These are phyloP conservation scores for Oryzias curvinotus DNA, from an alignment of 2,113 vertebrate genomes.

Conservation along the genomic window DNA sequence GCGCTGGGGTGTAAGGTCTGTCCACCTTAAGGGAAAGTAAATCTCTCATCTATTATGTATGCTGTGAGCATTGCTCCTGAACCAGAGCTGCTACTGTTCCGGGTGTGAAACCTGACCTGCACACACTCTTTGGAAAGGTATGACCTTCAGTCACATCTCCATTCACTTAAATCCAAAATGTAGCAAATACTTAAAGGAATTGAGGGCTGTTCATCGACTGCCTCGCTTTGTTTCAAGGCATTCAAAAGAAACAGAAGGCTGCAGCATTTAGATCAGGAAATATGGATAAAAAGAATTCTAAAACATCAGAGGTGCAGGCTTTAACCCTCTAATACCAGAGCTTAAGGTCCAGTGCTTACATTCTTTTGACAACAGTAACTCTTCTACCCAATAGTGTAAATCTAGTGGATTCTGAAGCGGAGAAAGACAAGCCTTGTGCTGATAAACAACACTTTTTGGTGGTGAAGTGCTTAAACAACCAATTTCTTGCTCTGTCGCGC, in stretches of 20 bases:
- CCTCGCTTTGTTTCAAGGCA: neutral
- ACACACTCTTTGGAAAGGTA: constrained; percentile 16
- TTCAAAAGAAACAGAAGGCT: neutral
- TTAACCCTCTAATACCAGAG: too few relatives aligned
- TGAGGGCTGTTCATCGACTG: neutral
- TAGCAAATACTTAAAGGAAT: constrained; percentile 5
- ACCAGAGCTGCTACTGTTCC: constrained; percentile 21
- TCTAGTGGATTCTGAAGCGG: too few relatives aligned
- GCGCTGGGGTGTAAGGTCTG: constrained; percentile 27
- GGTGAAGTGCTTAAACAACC: too few relatives aligned
- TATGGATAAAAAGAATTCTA: neutral
- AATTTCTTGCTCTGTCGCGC: too few relatives aligned
- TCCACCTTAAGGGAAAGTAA: constrained; percentile 27
- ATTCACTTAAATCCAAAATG: neutral
- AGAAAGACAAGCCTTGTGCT: too few relatives aligned
- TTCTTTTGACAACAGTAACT: too few relatives aligned
- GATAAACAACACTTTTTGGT: too few relatives aligned
- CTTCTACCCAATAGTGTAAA: too few relatives aligned
- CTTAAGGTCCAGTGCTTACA: too few relatives aligned
- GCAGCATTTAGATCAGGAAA: neutral
- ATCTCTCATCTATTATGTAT: constrained; percentile 62
- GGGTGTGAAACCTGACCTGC: constrained; percentile 21
- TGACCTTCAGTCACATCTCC: constrained; percentile 29
- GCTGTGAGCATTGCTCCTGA: constrained; percentile 38
- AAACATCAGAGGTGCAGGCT: neutral